Evolutionary conservation across 2,888 invertebrate species (phyloP), one percentile per base, ranked within the genome.

Genomic region (Lumbricus terrestris): DNA sequence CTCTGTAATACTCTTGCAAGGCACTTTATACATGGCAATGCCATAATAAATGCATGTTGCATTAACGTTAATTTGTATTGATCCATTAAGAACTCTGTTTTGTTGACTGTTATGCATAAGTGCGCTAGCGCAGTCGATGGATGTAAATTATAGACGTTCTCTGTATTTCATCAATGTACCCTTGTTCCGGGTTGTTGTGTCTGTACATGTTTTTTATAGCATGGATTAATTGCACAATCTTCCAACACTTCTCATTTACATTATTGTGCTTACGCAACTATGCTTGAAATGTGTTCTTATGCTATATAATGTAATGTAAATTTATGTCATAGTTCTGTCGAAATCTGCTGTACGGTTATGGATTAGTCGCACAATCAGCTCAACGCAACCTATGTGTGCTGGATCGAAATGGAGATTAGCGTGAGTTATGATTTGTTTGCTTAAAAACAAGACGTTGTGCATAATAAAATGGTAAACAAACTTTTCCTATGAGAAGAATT

Each of bases 341-440:
- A 69, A 69, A n/a, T n/a, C 69, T 29, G 69, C 69, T n/a, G n/a
- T 69, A 69, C 69, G n/a, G n/a, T n/a, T 69, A n/a, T 69, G 69
- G 69, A 69, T 69, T 69, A n/a, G n/a, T 29, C 69, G 69, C 69
- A 69, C 69, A 69, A 69, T 69, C 69, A 69, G 85, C 85, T 35
- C 85, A 85, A n/a, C 85, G 29, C 85, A 85, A 37, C 13, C 35
- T 85, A 34, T 35, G 37, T 35, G 85, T 85, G 85, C 85, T 35
- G 85, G 85, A 85, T 85, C 85, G 20, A 85, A 85, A 85, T 85
- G 85, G 85, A 85, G 85, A 85, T 85, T 85, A 37, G 85, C 18
- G 85, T 85, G 34, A 35, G 85, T 85, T 15, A 8, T 11, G 34
- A 6, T 35, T 33, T 35, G 23, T 16, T 85, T 35, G 13, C 34